Evolutionary conservation across 2,888 invertebrate genomes (phyloP).

Genomic region (Anoplius nigerrimus): DNA sequence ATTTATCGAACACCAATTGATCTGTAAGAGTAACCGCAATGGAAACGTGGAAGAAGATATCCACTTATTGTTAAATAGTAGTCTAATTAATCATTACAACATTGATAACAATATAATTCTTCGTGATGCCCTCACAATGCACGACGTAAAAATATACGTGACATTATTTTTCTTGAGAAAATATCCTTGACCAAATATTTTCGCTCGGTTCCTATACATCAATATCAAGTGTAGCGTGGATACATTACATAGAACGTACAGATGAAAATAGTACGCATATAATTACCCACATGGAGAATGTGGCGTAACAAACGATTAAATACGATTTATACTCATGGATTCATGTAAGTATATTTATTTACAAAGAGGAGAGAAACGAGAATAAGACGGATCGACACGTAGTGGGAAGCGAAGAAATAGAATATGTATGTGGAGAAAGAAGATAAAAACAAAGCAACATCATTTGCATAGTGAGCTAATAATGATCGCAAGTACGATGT

Average conservation of each 20-base stretch:
- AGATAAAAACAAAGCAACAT: constrained; percentile 54
- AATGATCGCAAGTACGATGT: constrained; percentile 9
- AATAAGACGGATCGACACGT: constrained; percentile 1
- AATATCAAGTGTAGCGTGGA: not conserved
- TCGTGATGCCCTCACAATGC: too few species aligned
- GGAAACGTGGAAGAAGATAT: not conserved
- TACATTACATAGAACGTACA: constrained; percentile 5
- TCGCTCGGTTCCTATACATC: too few species aligned
- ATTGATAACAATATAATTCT: not conserved
- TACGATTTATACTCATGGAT: not conserved
- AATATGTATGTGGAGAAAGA: constrained; percentile 30
- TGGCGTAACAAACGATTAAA: not conserved
- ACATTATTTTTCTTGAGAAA: too few species aligned
- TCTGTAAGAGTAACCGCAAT: too few species aligned
- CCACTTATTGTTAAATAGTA: not conserved
- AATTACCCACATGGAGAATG: not conserved
- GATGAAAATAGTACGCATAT: not conserved
- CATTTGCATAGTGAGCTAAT: constrained; percentile 41
- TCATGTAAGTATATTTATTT: not conserved
- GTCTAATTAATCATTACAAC: not conserved
- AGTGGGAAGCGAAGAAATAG: constrained; percentile 18
- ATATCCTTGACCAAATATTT: too few species aligned
- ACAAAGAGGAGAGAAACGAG: not conserved
- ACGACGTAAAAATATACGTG: too few species aligned
- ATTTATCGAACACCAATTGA: too few species aligned